These are phyloP conservation scores for Acyrthosiphon pisum DNA, from an alignment of 1,140 invertebrate species.

Conservation along the genomic window DNA sequence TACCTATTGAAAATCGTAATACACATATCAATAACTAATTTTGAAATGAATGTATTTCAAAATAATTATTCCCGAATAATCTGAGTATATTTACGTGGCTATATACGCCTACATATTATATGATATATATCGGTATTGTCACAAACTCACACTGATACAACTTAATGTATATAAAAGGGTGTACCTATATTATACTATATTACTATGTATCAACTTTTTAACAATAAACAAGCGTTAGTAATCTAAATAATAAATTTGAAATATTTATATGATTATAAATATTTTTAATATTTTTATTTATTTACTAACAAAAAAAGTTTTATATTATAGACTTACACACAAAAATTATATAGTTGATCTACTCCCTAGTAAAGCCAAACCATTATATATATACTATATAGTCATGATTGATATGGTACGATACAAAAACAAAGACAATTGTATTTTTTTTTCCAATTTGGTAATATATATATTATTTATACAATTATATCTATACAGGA, in stretches of 20 bases:
- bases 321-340: no score
- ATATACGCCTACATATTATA: not conserved
- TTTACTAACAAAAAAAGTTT: no score
- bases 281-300: not conserved
- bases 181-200: no score
- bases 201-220: not conserved
- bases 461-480: not conserved
- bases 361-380: not conserved
- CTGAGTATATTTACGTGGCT: not conserved
- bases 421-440: not conserved
- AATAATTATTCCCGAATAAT: not conserved
- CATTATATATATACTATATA: not conserved
- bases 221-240: not conserved
- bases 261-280: not conserved
- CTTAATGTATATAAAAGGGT: not conserved
- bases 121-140: not conserved
- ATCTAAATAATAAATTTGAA: not conserved
- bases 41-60: not conserved
- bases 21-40: not conserved
- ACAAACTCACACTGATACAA: not conserved
- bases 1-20: not conserved
- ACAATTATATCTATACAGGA: conserved; percentile 8
- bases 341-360: no score
- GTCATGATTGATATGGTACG: not conserved
- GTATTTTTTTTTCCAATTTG: not conserved